Base-by-base conservation (phyloP, 2,888 invertebrate genomes). In the Epirrhoe alternata region DNA sequence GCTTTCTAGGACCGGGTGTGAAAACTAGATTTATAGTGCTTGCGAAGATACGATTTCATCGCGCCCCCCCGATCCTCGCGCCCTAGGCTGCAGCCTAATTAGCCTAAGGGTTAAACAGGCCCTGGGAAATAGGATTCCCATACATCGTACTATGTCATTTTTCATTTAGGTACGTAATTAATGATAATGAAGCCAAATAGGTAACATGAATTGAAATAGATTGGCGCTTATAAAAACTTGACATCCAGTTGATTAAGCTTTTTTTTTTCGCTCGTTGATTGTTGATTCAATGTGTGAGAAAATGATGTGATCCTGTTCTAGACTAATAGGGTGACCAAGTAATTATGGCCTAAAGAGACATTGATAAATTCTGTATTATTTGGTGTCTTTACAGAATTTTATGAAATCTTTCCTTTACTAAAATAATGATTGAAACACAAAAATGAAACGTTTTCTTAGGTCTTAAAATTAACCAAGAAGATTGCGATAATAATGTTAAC, bases 91-190 rank as follows among this genome's bases (percentile, higher is more conserved):
- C n/a, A n/a, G n/a, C n/a, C n/a, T n/a, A n/a, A n/a, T n/a, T n/a
- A n/a, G n/a, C n/a, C n/a, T n/a, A n/a, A n/a, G n/a, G n/a, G n/a
- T n/a, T n/a, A n/a, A n/a, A n/a, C n/a, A n/a, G n/a, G n/a, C n/a
- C n/a, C n/a, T n/a, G n/a, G n/a, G n/a, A n/a, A n/a, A 58, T 58
- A 58, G 35, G 6, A n/a, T 56, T 58, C 31, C 49, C 57, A 38
- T 35, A 57, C 31, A 58, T 49, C 7, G 49, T 55, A 35, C 16
- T n/a, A 6, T n/a, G 45, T 31, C 30, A 47, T 47, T 47, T 47
- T 56, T 47, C 45, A 47, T 56, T 16, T 56, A n/a, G n/a, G n/a
- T n/a, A 54, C 33, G 35, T 35, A 54, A 16, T 16, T 54, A 54
- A 35, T 35, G 5, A 38, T 54, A 54, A 35, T 35, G 5, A 38